phyloP scores from a whole-genome alignment of 2,888 invertebrate genomes.

The Empis stercorea region DNA sequence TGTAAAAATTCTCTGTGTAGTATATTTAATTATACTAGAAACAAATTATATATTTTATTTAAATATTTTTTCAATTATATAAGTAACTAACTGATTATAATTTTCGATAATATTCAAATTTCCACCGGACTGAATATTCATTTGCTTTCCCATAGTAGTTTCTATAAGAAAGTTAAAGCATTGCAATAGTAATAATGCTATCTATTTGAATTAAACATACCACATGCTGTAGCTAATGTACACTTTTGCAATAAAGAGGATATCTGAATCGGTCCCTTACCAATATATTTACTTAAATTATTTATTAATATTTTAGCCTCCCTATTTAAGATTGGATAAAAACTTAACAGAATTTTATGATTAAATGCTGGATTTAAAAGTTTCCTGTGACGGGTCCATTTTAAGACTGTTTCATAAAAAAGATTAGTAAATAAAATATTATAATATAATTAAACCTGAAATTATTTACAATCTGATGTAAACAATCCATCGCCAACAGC shows the following conservation, averaged over 20 bases:
- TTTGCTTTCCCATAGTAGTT: slow-evolving; percentile 30
- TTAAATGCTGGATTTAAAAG: slow-evolving; percentile 11
- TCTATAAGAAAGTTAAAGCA: slow-evolving; percentile 15
- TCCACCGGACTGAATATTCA: slow-evolving; percentile 26
- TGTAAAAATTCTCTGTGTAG: not conserved
- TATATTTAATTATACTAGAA: not conserved
- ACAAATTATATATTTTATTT: not conserved
- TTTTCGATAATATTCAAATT: slow-evolving; percentile 25
- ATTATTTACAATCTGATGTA: slow-evolving; percentile 7
- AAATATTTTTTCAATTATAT: not conserved
- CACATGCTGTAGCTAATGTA: not conserved
- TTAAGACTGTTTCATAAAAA: slow-evolving; percentile 1
- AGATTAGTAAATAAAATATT: not conserved
- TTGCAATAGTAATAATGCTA: too few relatives aligned
- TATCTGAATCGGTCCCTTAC: not conserved
- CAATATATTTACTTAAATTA: not conserved
- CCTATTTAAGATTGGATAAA: slow-evolving; percentile 8
- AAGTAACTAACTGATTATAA: slow-evolving; percentile 22
- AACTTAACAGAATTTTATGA: slow-evolving; percentile 6
- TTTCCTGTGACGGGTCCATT: slow-evolving; percentile 8
- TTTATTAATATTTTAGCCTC: not conserved
- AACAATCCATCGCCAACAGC: slow-evolving; percentile 7
- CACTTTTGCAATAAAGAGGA: not conserved
- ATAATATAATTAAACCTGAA: not conserved
- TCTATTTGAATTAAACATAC: too few relatives aligned